These are phyloP conservation scores for Cenopis cana DNA, from an alignment of 2,888 invertebrate species.

Conservation along the genomic window DNA sequence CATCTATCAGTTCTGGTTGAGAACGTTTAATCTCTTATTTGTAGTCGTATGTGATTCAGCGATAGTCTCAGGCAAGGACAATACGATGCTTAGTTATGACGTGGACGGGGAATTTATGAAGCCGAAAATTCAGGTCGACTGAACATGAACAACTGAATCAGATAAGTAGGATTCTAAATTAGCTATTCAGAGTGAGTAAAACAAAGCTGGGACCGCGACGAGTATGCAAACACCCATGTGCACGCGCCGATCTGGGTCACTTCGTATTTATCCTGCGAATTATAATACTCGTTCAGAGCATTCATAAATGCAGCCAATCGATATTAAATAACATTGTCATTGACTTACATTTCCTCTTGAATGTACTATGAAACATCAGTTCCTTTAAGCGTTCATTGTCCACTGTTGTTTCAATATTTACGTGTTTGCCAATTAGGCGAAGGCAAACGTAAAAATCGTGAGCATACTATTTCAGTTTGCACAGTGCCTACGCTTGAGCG, in stretches of 20 bases:
- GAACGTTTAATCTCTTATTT: slow-evolving; percentile 50
- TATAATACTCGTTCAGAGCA: slow-evolving; percentile 37
- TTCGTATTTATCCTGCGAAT: slow-evolving; percentile 46
- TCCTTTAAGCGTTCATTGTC: slow-evolving; percentile 41
- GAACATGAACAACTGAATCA: slow-evolving; percentile 80
- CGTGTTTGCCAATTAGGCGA: slow-evolving; percentile 55
- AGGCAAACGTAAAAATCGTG: slow-evolving; percentile 63
- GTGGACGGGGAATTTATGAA: slow-evolving; percentile 69
- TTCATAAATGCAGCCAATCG: slow-evolving; percentile 22
- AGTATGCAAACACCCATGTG: slow-evolving; percentile 72
- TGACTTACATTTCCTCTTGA: slow-evolving; percentile 14
- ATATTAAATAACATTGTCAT: slow-evolving; percentile 29
- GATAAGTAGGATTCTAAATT: slow-evolving; percentile 78
- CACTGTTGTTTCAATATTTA: slow-evolving; percentile 50
- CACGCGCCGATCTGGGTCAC: slow-evolving; percentile 71
- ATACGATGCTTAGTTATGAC: slow-evolving; percentile 70
- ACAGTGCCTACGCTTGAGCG: slow-evolving; percentile 54
- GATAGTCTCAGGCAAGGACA: slow-evolving; percentile 61
- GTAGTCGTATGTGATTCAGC: slow-evolving; percentile 51
- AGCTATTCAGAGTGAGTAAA: slow-evolving; percentile 72
- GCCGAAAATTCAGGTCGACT: slow-evolving; percentile 77
- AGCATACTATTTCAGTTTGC: slow-evolving; percentile 67
- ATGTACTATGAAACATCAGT: slow-evolving; percentile 10
- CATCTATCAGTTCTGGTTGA: slow-evolving; percentile 45
- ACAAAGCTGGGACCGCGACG: slow-evolving; percentile 77